phyloP scores from a whole-genome alignment of 2,888 invertebrate genomes.

The Lampropteryx suffumata region DNA sequence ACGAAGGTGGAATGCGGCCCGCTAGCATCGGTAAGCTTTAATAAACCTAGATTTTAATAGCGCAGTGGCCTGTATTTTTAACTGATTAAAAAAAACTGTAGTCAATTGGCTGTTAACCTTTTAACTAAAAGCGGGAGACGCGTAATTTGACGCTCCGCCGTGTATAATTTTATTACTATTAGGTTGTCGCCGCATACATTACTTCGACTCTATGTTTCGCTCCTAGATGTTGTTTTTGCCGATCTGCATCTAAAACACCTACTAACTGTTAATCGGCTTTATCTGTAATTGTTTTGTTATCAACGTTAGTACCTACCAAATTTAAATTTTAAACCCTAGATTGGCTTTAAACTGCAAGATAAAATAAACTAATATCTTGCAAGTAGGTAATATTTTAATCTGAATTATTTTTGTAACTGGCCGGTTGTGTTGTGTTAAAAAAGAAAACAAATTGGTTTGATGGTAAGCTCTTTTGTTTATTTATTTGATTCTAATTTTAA shows the following conservation, averaged over 20 bases:
- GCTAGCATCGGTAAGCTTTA: slow-evolving; percentile 76
- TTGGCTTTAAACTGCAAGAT: slow-evolving; percentile 73
- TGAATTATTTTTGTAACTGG: slow-evolving; percentile 23
- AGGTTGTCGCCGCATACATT: slow-evolving; percentile 71
- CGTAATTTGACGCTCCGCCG: slow-evolving; percentile 81
- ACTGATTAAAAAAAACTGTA: slow-evolving; percentile 82
- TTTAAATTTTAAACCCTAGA: slow-evolving; percentile 74
- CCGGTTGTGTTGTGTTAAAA: slow-evolving; percentile 22
- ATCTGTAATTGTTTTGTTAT: slow-evolving; percentile 77
- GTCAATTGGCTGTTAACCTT: slow-evolving; percentile 84
- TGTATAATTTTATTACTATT: slow-evolving; percentile 82
- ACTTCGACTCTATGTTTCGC: slow-evolving; percentile 27
- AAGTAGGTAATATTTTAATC: slow-evolving; percentile 4
- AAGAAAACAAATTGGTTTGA: slow-evolving; percentile 14
- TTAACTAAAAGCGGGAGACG: slow-evolving; percentile 82
- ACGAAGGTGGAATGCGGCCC: slow-evolving; percentile 78
- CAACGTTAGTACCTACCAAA: slow-evolving; percentile 69
- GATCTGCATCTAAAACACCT: slow-evolving; percentile 49
- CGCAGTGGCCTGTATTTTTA: slow-evolving; percentile 76
- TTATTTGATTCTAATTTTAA: slow-evolving; percentile 4
- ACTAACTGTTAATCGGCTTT: slow-evolving; percentile 61
- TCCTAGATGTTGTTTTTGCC: slow-evolving; percentile 50
- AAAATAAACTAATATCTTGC: slow-evolving; percentile 38
- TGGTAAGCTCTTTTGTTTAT: slow-evolving; percentile 11
- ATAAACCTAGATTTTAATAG: slow-evolving; percentile 49